phyloP scores from a whole-genome alignment of 2,113 vertebrate genomes.

The Bubalus kerabau region DNA sequence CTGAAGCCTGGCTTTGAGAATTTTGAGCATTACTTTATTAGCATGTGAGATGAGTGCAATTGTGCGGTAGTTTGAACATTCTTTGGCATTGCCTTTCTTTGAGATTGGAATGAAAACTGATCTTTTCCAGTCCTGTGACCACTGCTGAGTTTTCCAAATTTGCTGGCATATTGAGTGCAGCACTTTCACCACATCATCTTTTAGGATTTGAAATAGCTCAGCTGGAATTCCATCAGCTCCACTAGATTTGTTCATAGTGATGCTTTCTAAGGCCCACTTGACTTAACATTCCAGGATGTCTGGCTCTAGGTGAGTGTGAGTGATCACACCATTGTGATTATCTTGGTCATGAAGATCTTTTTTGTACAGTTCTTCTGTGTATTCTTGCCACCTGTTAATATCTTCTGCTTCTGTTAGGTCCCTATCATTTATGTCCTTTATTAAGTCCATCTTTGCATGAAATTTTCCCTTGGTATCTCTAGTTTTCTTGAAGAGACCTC shows the following conservation, averaged over 20 bases:
- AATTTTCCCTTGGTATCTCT: not conserved
- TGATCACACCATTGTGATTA: not conserved
- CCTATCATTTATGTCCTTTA: not conserved
- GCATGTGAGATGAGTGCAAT: not conserved
- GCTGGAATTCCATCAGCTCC: not conserved
- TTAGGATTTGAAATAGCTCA: not conserved
- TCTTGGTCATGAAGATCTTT: not conserved
- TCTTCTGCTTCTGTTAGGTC: not conserved
- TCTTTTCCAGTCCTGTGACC: not conserved
- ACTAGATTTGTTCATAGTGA: not conserved
- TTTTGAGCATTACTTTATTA: not conserved
- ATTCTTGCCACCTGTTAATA: not conserved
- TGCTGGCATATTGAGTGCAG: not conserved
- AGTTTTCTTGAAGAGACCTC: not conserved
- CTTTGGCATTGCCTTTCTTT: not conserved
- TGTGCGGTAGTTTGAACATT: not conserved
- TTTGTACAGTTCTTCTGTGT: not conserved
- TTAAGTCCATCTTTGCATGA: not conserved
- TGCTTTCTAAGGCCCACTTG: not conserved
- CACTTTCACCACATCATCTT: not conserved
- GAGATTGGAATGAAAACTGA: not conserved
- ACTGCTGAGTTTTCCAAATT: not conserved
- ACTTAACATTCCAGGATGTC: not conserved
- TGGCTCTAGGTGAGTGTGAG: not conserved
- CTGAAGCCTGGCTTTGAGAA: not conserved